Percentiles rank a stretch among this genome's conserved stretches.
Conservation (phyloP, 2,888 invertebrate species). For the Chrysolina oricalcia region DNA sequence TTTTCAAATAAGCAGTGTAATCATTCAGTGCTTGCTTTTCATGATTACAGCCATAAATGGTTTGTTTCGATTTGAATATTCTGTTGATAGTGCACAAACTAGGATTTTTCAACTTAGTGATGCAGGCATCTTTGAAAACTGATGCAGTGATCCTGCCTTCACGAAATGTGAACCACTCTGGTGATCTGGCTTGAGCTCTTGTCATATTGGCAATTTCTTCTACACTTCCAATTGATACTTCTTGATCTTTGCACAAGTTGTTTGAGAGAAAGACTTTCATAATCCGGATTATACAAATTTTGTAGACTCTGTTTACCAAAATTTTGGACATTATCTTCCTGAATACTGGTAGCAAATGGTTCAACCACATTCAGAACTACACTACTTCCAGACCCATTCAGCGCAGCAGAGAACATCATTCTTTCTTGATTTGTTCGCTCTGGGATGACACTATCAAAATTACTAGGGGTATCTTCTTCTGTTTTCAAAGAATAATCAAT, state of each 20-base stretch:
- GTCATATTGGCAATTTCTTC: neutral
- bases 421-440: neutral
- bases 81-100: conserved; percentile 22
- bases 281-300: conserved; percentile 3
- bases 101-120: conserved; percentile 21
- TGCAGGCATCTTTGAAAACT: neutral
- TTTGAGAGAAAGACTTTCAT: neutral
- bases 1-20: conserved; percentile 1
- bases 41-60: conserved; percentile 34
- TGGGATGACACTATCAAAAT: conserved; percentile 16
- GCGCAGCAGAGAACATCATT: too few species aligned
- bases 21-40: conserved; percentile 15
- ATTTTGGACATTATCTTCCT: conserved; percentile 14
- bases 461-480: conserved; percentile 1
- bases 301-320: conserved; percentile 13
- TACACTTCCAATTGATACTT: too few species aligned
- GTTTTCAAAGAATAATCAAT: conserved; percentile 19
- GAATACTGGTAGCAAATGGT: conserved; percentile 24
- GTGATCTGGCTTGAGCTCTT: neutral
- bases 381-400: neutral
- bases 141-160: conserved; percentile 17
- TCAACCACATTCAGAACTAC: conserved; percentile 24
- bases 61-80: conserved; percentile 30
- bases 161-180: conserved; percentile 18
- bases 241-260: too few species aligned